Evolutionary conservation across 2,888 invertebrate genomes (phyloP).

Genomic region (Lamellibrachia satsuma): DNA sequence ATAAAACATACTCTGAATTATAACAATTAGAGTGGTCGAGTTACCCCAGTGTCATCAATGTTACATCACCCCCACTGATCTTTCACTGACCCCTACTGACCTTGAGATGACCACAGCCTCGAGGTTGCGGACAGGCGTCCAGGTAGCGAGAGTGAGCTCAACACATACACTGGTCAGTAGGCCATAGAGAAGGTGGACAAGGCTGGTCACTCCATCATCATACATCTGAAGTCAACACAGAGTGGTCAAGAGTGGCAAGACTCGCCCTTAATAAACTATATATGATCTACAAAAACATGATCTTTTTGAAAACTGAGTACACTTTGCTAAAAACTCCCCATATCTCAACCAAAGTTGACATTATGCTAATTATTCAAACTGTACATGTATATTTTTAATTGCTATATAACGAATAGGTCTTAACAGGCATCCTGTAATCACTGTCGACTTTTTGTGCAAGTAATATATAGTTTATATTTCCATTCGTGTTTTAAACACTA

Average conservation of each 20-base stretch:
- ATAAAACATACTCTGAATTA: background rate
- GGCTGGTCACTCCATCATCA: background rate
- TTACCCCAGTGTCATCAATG: background rate
- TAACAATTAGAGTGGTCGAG: background rate
- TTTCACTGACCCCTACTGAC: conserved; percentile 1
- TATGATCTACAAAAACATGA: too few relatives aligned
- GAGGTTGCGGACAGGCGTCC: background rate
- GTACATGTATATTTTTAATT: too few relatives aligned
- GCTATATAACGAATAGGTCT: too few relatives aligned
- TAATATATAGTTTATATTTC: too few relatives aligned
- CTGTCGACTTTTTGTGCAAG: too few relatives aligned
- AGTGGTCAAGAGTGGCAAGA: background rate
- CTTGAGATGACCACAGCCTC: background rate
- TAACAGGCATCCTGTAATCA: too few relatives aligned
- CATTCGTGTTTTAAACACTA: too few relatives aligned
- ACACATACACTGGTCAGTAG: conserved; percentile 3
- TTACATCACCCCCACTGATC: background rate
- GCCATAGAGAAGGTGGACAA: background rate
- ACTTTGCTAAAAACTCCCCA: too few relatives aligned
- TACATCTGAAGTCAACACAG: background rate
- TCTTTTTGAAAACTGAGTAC: too few relatives aligned
- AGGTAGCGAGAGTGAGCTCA: background rate
- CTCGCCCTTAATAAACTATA: too few relatives aligned
- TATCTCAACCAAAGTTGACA: too few relatives aligned
- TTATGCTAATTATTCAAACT: too few relatives aligned